A percentile compares a stretch with the other conserved stretches of the same genome.
These are phyloP conservation scores for Dipus sagitta DNA, from an alignment of 2,797 vertebrate genomes.

Conservation along the genomic window DNA sequence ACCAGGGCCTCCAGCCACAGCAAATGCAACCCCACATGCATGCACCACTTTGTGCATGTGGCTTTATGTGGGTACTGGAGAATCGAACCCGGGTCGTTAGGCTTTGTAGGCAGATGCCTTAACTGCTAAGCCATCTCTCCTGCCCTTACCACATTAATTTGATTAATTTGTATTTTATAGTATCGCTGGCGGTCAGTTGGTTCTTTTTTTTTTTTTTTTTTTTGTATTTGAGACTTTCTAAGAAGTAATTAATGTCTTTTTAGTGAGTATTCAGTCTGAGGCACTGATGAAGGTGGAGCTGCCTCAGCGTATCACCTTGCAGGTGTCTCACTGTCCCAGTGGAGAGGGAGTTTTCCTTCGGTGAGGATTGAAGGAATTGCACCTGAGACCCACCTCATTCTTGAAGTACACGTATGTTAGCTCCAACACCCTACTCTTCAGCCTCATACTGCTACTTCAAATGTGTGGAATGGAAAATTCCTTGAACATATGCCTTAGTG, in stretches of 20 bases:
- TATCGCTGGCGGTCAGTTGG: not conserved
- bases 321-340: not conserved
- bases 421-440: not conserved
- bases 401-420: conserved; percentile 48
- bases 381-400: conserved; percentile 56
- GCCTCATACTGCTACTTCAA: conserved; percentile 61
- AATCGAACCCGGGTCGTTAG: no score
- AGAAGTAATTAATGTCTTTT: not conserved
- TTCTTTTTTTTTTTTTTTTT: not conserved
- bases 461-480: conserved; percentile 69
- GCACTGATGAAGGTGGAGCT: not conserved
- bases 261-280: not conserved
- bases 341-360: conserved; percentile 42
- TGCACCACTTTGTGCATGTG: no score
- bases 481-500: conserved; percentile 79
- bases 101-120: no score
- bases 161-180: conserved; percentile 39
- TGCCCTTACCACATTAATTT: not conserved
- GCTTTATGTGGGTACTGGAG: no score
- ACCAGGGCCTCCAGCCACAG: no score
- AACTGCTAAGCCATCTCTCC: no score
- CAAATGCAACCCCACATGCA: no score
- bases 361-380: conserved; percentile 21
- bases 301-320: not conserved
- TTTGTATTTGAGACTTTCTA: not conserved